Evolutionary conservation across 2,797 vertebrate species (phyloP), one percentile per base, ranked within the genome.

Genomic region (Clarias platycephalus): DNA sequence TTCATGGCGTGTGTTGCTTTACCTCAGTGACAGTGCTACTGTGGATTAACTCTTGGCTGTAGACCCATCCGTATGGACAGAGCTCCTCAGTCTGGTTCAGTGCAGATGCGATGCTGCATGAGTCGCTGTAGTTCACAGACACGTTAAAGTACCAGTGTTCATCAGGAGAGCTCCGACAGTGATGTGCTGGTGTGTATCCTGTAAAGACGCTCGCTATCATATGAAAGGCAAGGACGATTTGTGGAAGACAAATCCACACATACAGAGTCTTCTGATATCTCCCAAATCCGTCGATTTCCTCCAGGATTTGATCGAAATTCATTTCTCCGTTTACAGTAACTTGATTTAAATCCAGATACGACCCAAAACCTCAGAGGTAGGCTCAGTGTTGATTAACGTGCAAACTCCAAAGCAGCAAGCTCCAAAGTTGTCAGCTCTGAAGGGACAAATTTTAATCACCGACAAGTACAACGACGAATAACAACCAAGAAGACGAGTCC

Each of bases 161-260:
- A 12, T 84, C 28, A 12, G 60, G 18, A 5, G 86, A 83, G 77
- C 83, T 89, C 20, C 81, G 83, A 86, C 94, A 95, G 15, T 28
- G 89, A 85, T 92, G 89, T 0, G 91, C 88, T 40, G 94, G 94
- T 22, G 92, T 92, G 83, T 92, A 93, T 18, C 93, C 93, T 0
- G 92, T 93, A 26, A 95, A 95, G 87, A 95, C 80, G 91, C 93
- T 94, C 87, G 86, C 93, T 92, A 95, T 93, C 94, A 95, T 95
- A 81, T 95, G 94, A 86, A 94, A 94, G 10, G 88, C 94, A 55
- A 94, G 90, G 1, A 93, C 87, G 68, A 95, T 86, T 88, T 95
- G 94, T n/a, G 94, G 94, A 16, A 95, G 86, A 90, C 94, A 94
- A 16, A 95, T 95, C 94, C 93, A 94, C 10, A 94, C 72, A 89